Conservation (phyloP, 1,140 invertebrate genomes). For the Zaprionus davidi region DNA sequence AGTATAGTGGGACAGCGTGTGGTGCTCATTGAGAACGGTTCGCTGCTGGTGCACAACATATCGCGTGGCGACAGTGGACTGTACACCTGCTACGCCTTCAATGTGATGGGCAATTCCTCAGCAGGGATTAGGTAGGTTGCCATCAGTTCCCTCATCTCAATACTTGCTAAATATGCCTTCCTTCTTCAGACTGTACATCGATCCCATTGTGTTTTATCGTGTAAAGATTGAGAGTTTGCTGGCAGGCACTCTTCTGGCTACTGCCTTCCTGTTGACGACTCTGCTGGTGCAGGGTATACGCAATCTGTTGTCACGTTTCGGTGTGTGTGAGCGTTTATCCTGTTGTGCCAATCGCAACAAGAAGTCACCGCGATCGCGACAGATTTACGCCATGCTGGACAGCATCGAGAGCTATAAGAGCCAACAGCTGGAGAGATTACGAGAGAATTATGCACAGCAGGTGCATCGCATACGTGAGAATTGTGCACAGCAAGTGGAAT, state of each 20-base stretch:
- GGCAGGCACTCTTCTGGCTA: slow-evolving; percentile 91
- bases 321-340: slow-evolving; percentile 87
- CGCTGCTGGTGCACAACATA: slow-evolving; percentile 88
- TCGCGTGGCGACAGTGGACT: slow-evolving; percentile 92
- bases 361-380: slow-evolving; percentile 90
- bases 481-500: slow-evolving; percentile 96
- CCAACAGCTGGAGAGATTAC: slow-evolving; percentile 93
- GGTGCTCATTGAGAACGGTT: slow-evolving; percentile 88
- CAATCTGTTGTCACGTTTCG: slow-evolving; percentile 88
- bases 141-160: no score
- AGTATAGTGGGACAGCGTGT: slow-evolving; percentile 77
- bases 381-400: slow-evolving; percentile 94
- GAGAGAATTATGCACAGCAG: slow-evolving; percentile 96
- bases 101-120: slow-evolving; percentile 91
- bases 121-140: slow-evolving; percentile 86
- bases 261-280: slow-evolving; percentile 91
- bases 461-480: slow-evolving; percentile 96
- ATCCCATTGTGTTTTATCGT: slow-evolving; percentile 91
- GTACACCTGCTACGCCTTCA: slow-evolving; percentile 94
- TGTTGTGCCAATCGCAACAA: slow-evolving; percentile 87
- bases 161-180: not conserved
- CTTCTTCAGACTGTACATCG: slow-evolving; percentile 88
- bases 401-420: slow-evolving; percentile 95
- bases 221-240: slow-evolving; percentile 93
- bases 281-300: slow-evolving; percentile 90